These are phyloP conservation scores for Frankliniella fusca DNA, from an alignment of 2,888 invertebrate species.

Conservation along the genomic window DNA sequence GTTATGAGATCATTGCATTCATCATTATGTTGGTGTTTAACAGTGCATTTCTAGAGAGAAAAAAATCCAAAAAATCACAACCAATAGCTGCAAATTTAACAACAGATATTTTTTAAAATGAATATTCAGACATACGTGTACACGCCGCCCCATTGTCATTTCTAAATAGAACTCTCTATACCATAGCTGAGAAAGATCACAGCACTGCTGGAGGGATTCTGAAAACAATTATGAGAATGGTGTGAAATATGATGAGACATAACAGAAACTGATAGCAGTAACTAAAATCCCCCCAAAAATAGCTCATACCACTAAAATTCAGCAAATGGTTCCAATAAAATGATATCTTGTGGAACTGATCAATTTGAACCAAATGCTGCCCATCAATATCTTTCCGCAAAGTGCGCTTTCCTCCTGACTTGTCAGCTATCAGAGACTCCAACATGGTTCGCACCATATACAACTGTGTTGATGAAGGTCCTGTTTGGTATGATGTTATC, in stretches of 20 bases:
- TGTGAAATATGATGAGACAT: not conserved
- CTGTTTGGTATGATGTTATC: not conserved
- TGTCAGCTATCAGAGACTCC: constrained; percentile 95
- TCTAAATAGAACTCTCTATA: constrained; percentile 98
- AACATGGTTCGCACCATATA: constrained; percentile 99
- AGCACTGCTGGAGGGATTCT: constrained; percentile 91
- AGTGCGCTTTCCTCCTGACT: constrained; percentile 91
- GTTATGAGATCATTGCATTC: constrained; percentile 90
- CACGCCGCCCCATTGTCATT: constrained; percentile 98
- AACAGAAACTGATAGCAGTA: no score
- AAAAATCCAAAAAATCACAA: constrained; percentile 22
- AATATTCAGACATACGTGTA: constrained; percentile 62
- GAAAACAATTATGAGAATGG: constrained; percentile 36
- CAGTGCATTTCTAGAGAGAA: constrained; percentile 72
- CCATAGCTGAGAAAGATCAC: constrained; percentile 97
- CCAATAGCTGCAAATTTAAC: not conserved
- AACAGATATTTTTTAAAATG: not conserved
- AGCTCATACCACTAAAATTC: constrained; percentile 71
- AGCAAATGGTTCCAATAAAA: constrained; percentile 96
- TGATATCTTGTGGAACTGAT: constrained; percentile 91
- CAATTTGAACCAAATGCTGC: constrained; percentile 86
- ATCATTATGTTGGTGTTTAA: constrained; percentile 88
- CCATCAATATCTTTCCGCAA: constrained; percentile 95
- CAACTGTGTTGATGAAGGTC: constrained; percentile 86
- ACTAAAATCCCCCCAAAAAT: no score